Evolutionary conservation across 2,113 vertebrate species (phyloP).

Genomic region (Ammodramus savannarum): DNA sequence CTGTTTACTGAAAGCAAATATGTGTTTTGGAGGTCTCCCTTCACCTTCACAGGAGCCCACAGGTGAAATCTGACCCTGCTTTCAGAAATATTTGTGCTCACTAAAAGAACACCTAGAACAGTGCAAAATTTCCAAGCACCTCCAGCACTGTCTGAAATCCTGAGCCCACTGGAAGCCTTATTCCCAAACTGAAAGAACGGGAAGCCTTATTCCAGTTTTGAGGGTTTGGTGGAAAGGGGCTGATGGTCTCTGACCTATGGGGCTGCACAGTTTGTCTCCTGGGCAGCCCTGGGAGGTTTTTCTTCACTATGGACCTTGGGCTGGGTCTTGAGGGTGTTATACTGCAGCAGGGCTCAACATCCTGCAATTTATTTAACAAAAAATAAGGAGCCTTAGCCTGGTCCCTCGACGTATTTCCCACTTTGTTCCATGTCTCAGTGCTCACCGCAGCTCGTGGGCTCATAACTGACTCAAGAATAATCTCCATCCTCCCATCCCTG

Average conservation of each 20-base stretch:
- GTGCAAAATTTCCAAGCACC: neutral
- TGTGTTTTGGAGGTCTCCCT: rapidly evolving
- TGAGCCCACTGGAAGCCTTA: neutral
- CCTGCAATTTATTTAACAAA: neutral
- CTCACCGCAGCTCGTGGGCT: neutral
- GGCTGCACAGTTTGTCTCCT: neutral
- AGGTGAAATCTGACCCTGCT: neutral
- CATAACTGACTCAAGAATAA: neutral
- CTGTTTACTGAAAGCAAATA: neutral
- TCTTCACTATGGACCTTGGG: rapidly evolving
- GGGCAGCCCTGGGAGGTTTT: neutral
- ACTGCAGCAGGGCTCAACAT: neutral
- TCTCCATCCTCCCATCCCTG: neutral
- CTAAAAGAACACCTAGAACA: neutral
- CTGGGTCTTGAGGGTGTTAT: neutral
- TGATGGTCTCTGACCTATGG: rapidly evolving
- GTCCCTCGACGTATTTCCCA: rapidly evolving
- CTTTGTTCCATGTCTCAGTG: rapidly evolving
- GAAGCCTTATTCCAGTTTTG: neutral
- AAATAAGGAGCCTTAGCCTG: neutral
- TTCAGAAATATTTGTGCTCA: neutral
- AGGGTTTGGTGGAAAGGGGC: neutral
- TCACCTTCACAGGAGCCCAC: neutral
- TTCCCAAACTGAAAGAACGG: neutral
- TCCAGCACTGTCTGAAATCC: neutral